Percentiles rank a stretch among this genome's conserved stretches.
phyloP scores from a whole-genome alignment of 2,888 invertebrate species.

The Adineta ricciae region DNA sequence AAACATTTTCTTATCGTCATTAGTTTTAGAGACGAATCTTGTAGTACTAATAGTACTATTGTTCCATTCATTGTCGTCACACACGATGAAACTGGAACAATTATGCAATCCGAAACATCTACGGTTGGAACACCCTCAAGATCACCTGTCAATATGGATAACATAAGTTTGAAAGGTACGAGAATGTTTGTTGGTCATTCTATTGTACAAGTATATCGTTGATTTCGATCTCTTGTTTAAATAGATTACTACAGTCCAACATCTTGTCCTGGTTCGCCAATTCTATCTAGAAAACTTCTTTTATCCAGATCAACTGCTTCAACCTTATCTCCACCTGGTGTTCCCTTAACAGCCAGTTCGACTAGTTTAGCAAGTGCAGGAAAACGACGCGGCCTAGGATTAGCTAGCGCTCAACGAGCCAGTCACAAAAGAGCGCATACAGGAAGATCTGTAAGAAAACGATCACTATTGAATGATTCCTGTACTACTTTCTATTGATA shows the following conservation, averaged over 20 bases:
- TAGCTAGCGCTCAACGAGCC: neutral
- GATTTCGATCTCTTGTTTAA: too few species aligned
- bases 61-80: neutral
- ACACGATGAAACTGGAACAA: neutral
- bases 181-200: too few species aligned
- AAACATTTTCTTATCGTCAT: neutral
- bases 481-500: neutral
- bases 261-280: constrained; percentile 4
- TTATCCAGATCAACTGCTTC: neutral
- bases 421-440: constrained; percentile 22
- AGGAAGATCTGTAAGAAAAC: neutral
- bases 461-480: neutral
- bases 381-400: neutral
- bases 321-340: neutral
- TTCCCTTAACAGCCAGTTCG: neutral
- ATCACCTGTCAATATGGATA: neutral
- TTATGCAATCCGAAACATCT: neutral
- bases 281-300: neutral
- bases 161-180: constrained; percentile 19
- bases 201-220: too few species aligned
- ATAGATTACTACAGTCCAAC: neutral
- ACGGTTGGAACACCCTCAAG: neutral
- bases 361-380: neutral
- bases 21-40: neutral
- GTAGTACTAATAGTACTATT: neutral